Percentiles rank a stretch among this genome's conserved stretches.
These are phyloP conservation scores for Rhodeus uyekii DNA, from an alignment of 2,797 vertebrate genomes.

Conservation along the genomic window DNA sequence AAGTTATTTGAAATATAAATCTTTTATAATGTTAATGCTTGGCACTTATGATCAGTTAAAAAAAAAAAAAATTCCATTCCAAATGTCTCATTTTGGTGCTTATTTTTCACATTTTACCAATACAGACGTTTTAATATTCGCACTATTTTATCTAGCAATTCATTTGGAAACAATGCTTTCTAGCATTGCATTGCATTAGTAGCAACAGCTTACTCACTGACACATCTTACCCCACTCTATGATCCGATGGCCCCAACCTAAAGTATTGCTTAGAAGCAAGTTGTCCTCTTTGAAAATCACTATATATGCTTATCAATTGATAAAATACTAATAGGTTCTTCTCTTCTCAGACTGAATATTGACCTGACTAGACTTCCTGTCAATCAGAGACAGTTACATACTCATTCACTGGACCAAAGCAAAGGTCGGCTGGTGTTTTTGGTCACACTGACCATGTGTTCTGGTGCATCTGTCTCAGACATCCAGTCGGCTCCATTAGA, in stretches of 20 bases:
- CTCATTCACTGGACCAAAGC: conserved; percentile 78
- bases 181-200: background rate
- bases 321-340: conserved; percentile 12
- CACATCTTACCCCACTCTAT: background rate
- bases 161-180: background rate
- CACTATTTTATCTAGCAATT: background rate
- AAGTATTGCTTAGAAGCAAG: background rate
- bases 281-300: background rate
- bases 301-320: background rate
- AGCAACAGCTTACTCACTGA: background rate
- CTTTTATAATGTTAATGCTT: background rate
- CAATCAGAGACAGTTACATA: conserved; percentile 83
- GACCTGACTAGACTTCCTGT: conserved; percentile 78
- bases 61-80: background rate
- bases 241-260: background rate
- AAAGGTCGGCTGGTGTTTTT: conserved; percentile 84
- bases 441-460: conserved; percentile 82
- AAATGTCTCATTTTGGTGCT: background rate
- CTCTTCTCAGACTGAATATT: conserved; percentile 82
- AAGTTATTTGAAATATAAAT: background rate
- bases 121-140: background rate
- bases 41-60: background rate
- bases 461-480: conserved; percentile 87
- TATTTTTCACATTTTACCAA: background rate
- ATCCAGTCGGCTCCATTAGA: conserved; percentile 82